phyloP scores from a whole-genome alignment of 2,797 vertebrate species.

The Hephaestus fuliginosus region DNA sequence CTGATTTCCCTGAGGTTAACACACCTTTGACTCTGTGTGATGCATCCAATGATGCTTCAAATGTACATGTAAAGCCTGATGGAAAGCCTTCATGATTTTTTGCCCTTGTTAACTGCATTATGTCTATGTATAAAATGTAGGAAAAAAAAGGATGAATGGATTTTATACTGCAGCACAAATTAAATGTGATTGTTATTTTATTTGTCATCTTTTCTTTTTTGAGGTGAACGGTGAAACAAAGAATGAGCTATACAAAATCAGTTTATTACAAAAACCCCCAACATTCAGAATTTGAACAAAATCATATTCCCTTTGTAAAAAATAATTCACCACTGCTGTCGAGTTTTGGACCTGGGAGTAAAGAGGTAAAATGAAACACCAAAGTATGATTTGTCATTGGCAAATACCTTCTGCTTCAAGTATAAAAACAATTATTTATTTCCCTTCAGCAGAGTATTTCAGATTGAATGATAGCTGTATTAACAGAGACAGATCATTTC shows the following conservation, averaged over 20 bases:
- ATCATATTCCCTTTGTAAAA: slow-evolving; percentile 16
- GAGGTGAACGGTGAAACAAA: not conserved
- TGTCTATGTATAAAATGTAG: slow-evolving; percentile 9
- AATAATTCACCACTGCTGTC: not conserved
- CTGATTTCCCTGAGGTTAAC: slow-evolving; percentile 1
- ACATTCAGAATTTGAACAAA: slow-evolving; percentile 25
- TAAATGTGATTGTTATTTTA: slow-evolving; percentile 7
- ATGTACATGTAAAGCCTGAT: not conserved
- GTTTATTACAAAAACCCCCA: slow-evolving; percentile 20
- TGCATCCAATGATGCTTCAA: not conserved
- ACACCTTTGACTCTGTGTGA: not conserved
- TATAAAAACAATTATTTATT: not conserved
- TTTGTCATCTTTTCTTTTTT: slow-evolving; percentile 21
- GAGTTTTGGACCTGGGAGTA: slow-evolving; percentile 10
- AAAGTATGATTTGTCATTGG: not conserved
- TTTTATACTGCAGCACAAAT: slow-evolving; percentile 46
- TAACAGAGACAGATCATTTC: not conserved
- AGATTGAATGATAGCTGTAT: not conserved
- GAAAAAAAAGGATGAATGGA: slow-evolving; percentile 16
- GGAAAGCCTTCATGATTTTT: not conserved
- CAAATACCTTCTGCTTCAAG: not conserved
- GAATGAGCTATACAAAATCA: slow-evolving; percentile 16
- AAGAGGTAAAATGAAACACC: slow-evolving; percentile 1
- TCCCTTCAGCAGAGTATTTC: not conserved
- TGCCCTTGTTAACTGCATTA: not conserved